A percentile compares a stretch with the other conserved stretches of the same genome.
Conservation (phyloP, 2,113 vertebrate genomes). For the Albula goreensis region DNA sequence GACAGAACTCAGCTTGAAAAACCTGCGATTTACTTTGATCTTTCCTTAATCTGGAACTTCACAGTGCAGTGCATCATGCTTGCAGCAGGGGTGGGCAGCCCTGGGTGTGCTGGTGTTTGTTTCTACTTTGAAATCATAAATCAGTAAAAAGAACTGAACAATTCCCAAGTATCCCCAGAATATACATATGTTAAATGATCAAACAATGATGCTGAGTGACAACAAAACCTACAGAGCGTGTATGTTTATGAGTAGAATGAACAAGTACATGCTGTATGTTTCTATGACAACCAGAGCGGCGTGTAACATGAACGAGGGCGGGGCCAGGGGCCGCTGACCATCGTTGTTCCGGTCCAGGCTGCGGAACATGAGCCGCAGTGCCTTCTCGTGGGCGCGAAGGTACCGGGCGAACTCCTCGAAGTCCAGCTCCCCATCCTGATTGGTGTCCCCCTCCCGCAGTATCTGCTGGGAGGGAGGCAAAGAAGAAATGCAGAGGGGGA, state of each 20-base stretch:
- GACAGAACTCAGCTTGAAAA: too few relatives aligned
- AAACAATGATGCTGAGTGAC: too few relatives aligned
- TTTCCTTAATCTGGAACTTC: too few relatives aligned
- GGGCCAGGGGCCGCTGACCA: constrained; percentile 59
- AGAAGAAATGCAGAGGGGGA: constrained; percentile 1
- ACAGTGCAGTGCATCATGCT: too few relatives aligned
- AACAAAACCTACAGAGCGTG: too few relatives aligned
- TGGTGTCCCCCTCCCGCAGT: constrained; percentile 66
- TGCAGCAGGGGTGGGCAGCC: too few relatives aligned
- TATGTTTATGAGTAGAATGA: background rate
- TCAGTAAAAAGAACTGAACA: too few relatives aligned
- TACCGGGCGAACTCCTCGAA: constrained; percentile 82
- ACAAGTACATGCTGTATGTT: background rate
- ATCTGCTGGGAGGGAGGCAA: constrained; percentile 61
- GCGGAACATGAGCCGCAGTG: constrained; percentile 81
- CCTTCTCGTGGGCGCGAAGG: constrained; percentile 76
- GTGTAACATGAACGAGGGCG: background rate
- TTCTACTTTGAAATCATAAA: too few relatives aligned
- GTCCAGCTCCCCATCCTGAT: constrained; percentile 76
- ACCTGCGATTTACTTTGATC: too few relatives aligned
- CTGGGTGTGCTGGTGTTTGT: too few relatives aligned
- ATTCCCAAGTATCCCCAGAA: too few relatives aligned
- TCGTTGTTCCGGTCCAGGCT: constrained; percentile 84
- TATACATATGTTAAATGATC: too few relatives aligned
- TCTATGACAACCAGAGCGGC: background rate